Evolutionary conservation across 2,113 vertebrate species (phyloP).

Genomic region (Prionailurus bengalensis): DNA sequence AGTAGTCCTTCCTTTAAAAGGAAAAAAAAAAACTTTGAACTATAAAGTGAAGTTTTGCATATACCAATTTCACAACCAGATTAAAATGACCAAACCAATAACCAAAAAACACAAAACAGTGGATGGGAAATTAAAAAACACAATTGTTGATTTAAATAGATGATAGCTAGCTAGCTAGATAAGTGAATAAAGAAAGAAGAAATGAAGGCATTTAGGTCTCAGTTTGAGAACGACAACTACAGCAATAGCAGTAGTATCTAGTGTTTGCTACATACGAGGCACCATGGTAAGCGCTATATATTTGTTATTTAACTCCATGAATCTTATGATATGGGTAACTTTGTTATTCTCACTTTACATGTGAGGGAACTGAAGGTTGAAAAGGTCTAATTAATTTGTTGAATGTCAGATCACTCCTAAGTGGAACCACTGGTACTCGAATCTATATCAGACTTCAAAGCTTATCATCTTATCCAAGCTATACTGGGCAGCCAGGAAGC

Average conservation of each 20-base stretch:
- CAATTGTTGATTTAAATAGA: neutral
- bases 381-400: neutral
- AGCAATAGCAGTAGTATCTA: neutral
- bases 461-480: neutral
- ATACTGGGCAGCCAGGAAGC: neutral
- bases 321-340: neutral
- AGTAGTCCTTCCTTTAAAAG: neutral
- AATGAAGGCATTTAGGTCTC: neutral
- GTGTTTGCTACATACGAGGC: neutral
- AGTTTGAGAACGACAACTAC: neutral
- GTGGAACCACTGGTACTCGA: neutral
- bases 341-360: neutral
- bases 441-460: neutral
- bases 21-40: neutral
- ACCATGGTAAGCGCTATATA: neutral
- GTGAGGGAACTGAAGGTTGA: neutral
- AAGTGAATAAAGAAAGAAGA: neutral
- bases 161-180: neutral
- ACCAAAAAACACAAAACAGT: neutral
- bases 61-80: neutral
- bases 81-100: neutral
- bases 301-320: neutral
- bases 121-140: neutral
- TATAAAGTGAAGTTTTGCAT: neutral
- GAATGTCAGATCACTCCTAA: neutral